A percentile compares a stretch with the other conserved stretches of the same genome.
These are phyloP conservation scores for Mylabris phalerata DNA, from an alignment of 1,140 invertebrate genomes.

Conservation along the genomic window DNA sequence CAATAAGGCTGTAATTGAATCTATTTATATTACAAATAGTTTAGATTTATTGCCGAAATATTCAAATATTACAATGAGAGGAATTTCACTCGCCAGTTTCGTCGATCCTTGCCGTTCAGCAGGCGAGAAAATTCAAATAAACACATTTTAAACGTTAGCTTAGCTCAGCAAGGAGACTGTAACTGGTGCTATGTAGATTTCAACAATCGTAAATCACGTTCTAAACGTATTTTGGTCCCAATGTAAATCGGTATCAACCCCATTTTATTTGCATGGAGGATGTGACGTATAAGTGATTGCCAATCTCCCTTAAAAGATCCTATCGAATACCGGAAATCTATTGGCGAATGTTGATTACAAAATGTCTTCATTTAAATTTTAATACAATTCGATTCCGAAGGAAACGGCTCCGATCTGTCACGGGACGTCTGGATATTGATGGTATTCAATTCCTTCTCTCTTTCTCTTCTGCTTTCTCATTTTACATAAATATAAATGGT, in stretches of 20 bases:
- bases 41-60: no score
- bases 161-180: slow-evolving; percentile 26
- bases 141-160: slow-evolving; percentile 31
- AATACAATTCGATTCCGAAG: slow-evolving; percentile 33
- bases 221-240: slow-evolving; percentile 14
- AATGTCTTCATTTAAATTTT: slow-evolving; percentile 41
- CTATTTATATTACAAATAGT: no score
- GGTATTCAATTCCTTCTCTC: not conserved
- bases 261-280: slow-evolving; percentile 41
- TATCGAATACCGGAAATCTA: slow-evolving; percentile 38
- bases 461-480: no score
- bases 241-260: slow-evolving; percentile 35
- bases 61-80: no score
- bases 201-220: slow-evolving; percentile 30
- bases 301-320: slow-evolving; percentile 34
- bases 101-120: slow-evolving; percentile 3
- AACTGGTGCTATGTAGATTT: slow-evolving; percentile 15
- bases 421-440: slow-evolving; percentile 24
- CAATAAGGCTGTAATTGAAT: no score
- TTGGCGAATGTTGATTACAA: slow-evolving; percentile 39
- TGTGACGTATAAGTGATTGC: slow-evolving; percentile 40
- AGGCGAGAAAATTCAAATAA: slow-evolving; percentile 33
- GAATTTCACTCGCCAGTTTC: not conserved
- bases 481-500: no score
- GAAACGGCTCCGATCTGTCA: slow-evolving; percentile 32